These are phyloP conservation scores for Aphelinus certus DNA, from an alignment of 1,140 invertebrate species.

Conservation along the genomic window DNA sequence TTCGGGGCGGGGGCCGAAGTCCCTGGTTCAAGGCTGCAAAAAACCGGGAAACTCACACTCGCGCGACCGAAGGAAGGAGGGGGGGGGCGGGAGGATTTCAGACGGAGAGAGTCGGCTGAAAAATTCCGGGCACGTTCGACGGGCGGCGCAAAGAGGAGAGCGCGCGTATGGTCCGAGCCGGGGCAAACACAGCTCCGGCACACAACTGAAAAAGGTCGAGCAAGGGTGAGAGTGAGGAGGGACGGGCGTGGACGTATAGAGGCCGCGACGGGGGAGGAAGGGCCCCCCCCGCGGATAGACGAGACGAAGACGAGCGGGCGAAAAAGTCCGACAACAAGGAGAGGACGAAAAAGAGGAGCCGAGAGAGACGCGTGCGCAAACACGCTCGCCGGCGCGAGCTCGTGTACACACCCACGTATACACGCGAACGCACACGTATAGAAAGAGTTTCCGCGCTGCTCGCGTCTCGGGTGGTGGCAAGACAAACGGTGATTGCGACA, in stretches of 20 bases:
- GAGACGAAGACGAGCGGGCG: slow-evolving; percentile 9
- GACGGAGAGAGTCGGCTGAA: slow-evolving; percentile 1
- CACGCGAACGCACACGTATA: not conserved
- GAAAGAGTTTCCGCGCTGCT: slow-evolving; percentile 29
- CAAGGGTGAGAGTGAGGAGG: not conserved
- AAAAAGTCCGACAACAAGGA: not conserved
- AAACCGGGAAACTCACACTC: slow-evolving; percentile 28
- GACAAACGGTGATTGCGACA: slow-evolving; percentile 42
- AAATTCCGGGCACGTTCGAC: slow-evolving; percentile 37
- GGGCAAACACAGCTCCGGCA: slow-evolving; percentile 8
- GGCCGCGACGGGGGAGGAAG: not conserved
- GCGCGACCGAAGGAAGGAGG: not conserved
- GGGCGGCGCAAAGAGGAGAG: not conserved
- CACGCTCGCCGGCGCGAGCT: not conserved
- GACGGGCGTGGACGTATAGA: not conserved
- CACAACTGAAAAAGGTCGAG: not conserved
- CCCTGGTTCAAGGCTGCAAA: not conserved
- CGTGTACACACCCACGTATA: too few relatives aligned
- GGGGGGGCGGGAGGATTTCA: slow-evolving; percentile 1
- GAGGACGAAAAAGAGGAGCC: slow-evolving; percentile 3
- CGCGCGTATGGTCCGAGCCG: slow-evolving; percentile 27
- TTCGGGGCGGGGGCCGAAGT: not conserved
- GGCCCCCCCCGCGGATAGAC: not conserved
- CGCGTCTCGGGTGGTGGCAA: slow-evolving; percentile 24
- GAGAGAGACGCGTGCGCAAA: not conserved